Conservation (phyloP, 2,888 invertebrate genomes). For the Coelinius sp. region DNA sequence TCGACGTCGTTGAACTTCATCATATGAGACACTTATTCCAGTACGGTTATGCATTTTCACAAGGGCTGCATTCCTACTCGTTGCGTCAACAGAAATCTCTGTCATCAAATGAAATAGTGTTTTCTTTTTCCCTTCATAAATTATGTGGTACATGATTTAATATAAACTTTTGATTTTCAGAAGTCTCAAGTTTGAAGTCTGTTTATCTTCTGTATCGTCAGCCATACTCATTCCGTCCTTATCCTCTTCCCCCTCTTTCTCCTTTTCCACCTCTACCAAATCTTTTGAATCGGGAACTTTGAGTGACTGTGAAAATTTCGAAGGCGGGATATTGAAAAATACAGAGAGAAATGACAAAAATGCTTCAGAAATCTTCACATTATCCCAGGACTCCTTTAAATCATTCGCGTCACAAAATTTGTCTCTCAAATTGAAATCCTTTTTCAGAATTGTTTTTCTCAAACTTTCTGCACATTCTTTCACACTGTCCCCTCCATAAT, state of each 20-base stretch:
- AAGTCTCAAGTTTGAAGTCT: background rate
- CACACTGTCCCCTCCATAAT: conserved; percentile 8
- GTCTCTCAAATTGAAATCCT: conserved; percentile 22
- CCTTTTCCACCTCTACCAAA: background rate
- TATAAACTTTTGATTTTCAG: conserved; percentile 39
- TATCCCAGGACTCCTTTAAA: conserved; percentile 37
- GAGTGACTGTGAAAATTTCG: background rate
- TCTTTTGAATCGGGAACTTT: background rate
- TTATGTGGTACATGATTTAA: conserved; percentile 41
- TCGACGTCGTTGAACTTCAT: conserved; percentile 30
- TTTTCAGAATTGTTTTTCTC: background rate
- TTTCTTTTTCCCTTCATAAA: conserved; percentile 37
- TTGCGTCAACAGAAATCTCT: conserved; percentile 32
- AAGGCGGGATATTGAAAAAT: conserved; percentile 19
- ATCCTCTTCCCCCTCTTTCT: background rate
- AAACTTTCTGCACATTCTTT: conserved; percentile 32
- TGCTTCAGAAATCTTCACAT: conserved; percentile 24
- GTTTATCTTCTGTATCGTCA: background rate
- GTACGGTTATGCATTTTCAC: conserved; percentile 34
- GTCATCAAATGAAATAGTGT: conserved; percentile 43
- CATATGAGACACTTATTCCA: conserved; percentile 37
- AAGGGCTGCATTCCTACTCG: conserved; percentile 38
- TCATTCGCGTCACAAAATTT: conserved; percentile 29
- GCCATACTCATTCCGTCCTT: background rate
- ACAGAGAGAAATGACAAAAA: conserved; percentile 29